Evolutionary conservation across 1,140 invertebrate species (phyloP).

Genomic region (Rhyzopertha dominica): DNA sequence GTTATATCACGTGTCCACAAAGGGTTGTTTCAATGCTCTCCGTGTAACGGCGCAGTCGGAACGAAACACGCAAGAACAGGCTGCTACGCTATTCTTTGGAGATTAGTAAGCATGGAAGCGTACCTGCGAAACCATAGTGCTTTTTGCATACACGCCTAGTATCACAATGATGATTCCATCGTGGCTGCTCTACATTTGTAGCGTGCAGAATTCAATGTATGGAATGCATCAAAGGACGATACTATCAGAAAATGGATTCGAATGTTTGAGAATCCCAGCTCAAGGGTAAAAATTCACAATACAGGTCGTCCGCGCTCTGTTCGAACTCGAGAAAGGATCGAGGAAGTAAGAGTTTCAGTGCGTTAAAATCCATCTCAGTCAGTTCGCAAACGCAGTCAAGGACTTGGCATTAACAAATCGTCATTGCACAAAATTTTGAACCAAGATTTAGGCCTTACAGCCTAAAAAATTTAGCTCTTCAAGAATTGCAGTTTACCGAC

Average conservation of each 20-base stretch:
- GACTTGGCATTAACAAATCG: conserved; percentile 19
- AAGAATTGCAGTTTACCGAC: conserved; percentile 24
- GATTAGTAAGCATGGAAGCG: no score
- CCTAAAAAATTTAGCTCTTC: conserved; percentile 34
- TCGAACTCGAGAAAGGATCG: conserved; percentile 4
- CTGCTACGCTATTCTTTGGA: conserved; percentile 7
- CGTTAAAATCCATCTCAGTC: conserved; percentile 18
- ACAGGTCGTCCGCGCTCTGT: conserved; percentile 4
- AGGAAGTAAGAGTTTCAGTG: conserved; percentile 5
- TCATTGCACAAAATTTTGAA: conserved; percentile 31
- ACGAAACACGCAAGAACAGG: no score
- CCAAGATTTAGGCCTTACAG: conserved; percentile 30
- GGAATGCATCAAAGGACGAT: conserved; percentile 36
- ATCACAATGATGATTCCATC: conserved; percentile 43
- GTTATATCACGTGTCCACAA: no score
- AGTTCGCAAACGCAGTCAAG: conserved; percentile 15
- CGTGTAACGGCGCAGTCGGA: no score
- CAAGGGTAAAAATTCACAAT: conserved; percentile 20
- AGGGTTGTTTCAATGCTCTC: no score
- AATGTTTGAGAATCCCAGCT: conserved; percentile 40
- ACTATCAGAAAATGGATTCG: conserved; percentile 42
- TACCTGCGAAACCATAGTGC: conserved; percentile 31
- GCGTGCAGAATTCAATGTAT: conserved; percentile 41
- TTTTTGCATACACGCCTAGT: conserved; percentile 40
- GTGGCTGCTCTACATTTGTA: conserved; percentile 37